These are phyloP conservation scores for Rhinella marina DNA, from an alignment of 2,797 vertebrate genomes.

Conservation along the genomic window DNA sequence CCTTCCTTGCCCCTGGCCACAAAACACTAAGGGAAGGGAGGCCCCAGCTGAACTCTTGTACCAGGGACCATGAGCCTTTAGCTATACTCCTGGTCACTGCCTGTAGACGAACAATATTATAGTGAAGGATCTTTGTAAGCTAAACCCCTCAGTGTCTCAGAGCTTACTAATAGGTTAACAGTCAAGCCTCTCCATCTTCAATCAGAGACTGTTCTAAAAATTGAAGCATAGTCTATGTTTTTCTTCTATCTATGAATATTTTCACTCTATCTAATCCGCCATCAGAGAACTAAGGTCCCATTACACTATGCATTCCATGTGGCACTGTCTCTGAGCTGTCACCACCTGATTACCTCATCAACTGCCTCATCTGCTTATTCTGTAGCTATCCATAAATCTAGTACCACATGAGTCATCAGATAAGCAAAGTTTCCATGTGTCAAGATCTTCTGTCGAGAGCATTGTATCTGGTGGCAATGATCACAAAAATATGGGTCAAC, in stretches of 20 bases:
- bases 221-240: background rate
- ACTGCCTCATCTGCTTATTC: background rate
- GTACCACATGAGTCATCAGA: background rate
- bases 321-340: constrained; percentile 24
- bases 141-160: too few species aligned
- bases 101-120: too few species aligned
- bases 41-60: too few species aligned
- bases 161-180: too few species aligned
- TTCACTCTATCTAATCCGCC: constrained; percentile 30
- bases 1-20: too few species aligned
- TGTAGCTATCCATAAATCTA: background rate
- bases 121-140: too few species aligned
- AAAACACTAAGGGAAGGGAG: too few species aligned
- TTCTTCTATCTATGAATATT: background rate
- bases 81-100: too few species aligned
- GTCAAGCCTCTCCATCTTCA: too few species aligned
- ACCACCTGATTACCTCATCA: background rate
- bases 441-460: background rate
- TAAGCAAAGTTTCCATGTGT: background rate
- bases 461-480: background rate
- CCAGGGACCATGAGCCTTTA: too few species aligned
- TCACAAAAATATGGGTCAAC: background rate
- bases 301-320: background rate
- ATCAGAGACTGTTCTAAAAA: too few species aligned
- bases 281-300: constrained; percentile 21